A percentile compares a stretch with the other conserved stretches of the same genome.
Evolutionary conservation across 2,113 vertebrate genomes (phyloP).

Genomic region (Bos taurus): DNA sequence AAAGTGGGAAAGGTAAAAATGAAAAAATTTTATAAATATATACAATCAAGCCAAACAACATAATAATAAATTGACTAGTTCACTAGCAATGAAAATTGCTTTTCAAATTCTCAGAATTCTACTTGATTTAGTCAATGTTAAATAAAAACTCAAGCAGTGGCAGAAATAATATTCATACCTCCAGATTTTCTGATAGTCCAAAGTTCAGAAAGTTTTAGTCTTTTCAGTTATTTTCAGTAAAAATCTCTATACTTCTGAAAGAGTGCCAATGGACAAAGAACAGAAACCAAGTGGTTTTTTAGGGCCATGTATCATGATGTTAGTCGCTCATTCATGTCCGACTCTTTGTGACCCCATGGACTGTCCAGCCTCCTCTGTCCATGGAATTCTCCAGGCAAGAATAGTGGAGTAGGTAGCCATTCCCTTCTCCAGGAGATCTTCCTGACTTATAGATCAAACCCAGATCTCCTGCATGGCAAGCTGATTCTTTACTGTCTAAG

Average conservation of each 20-base stretch:
- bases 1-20: neutral
- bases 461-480: neutral
- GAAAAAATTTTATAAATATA: neutral
- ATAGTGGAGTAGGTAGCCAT: neutral
- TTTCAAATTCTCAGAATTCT: neutral
- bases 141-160: neutral
- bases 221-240: neutral
- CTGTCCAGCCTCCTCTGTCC: neutral
- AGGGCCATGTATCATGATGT: neutral
- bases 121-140: neutral
- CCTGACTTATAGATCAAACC: neutral
- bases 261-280: neutral
- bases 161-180: neutral
- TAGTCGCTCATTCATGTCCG: rapidly evolving
- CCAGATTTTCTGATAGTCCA: neutral
- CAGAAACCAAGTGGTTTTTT: neutral
- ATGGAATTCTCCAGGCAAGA: neutral
- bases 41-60: neutral
- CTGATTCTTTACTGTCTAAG: neutral
- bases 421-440: neutral
- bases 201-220: neutral
- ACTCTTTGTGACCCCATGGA: neutral
- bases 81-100: neutral
- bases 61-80: neutral
- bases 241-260: neutral